phyloP scores from a whole-genome alignment of 2,888 invertebrate species.

The Lithophane semibrunnea region DNA sequence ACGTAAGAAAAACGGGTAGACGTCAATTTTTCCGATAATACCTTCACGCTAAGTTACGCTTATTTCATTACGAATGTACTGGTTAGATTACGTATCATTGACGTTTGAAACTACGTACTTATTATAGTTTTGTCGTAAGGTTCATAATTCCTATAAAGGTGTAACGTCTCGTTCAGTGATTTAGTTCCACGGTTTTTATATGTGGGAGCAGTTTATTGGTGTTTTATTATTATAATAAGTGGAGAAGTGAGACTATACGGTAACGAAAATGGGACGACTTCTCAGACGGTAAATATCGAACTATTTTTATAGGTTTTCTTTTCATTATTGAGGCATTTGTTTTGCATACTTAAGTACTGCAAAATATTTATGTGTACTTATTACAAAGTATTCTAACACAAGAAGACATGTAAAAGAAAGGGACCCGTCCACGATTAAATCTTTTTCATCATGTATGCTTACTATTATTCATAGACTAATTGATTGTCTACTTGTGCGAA shows the following conservation, averaged over 20 bases:
- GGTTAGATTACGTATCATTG: constrained; percentile 36
- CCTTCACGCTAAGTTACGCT: constrained; percentile 56
- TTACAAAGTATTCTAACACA: neutral
- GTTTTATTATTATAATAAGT: neutral
- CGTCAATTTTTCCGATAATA: constrained; percentile 45
- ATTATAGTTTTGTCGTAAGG: neutral
- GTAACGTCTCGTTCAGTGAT: constrained; percentile 10
- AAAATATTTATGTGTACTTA: neutral
- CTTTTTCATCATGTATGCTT: neutral
- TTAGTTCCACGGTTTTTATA: constrained; percentile 12
- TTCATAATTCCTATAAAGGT: constrained; percentile 1
- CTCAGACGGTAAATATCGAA: constrained; percentile 34
- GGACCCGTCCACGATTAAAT: too few relatives aligned
- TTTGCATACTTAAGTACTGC: neutral
- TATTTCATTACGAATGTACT: constrained; percentile 37
- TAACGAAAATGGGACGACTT: constrained; percentile 31
- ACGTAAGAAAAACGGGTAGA: constrained; percentile 4
- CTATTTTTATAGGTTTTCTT: neutral
- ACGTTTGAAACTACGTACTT: constrained; percentile 19
- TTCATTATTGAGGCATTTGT: neutral
- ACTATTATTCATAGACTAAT: neutral
- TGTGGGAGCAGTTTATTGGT: constrained; percentile 1
- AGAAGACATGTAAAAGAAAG: neutral
- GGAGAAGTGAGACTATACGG: neutral
- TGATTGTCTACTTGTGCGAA: neutral